Base-by-base conservation (phyloP, 2,888 invertebrate species). In the Carabus problematicus region DNA sequence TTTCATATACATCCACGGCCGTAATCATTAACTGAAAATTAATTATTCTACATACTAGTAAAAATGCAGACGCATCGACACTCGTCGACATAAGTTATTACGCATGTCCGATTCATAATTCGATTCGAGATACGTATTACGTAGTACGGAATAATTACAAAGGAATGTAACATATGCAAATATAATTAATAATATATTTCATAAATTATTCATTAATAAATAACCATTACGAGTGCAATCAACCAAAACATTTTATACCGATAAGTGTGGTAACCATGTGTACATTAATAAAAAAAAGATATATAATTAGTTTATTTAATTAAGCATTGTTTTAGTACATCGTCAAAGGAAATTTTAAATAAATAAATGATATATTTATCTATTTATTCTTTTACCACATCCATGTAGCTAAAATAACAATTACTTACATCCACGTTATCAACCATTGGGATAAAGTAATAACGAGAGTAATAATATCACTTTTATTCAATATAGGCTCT, bases 181-280 rank as follows among this genome's bases (percentile, higher is more conserved):
- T 18, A 16, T 52, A 54, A 59, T 61, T 43, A 40, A 14, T 67
- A 60, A 60, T 68, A 62, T 69, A 69, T 69, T 69, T 69, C 62
- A 62, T 69, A 69, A 69, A 62, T 68, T 68, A 61, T 68, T 19
- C 49, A n/a, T 56, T 52, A 66, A 16, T 29, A 29, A 29, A 29
- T 60, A 41, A 60, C 49, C 42, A 60, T 60, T 64, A 67, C 45
- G 55, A 69, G 61, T 62, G 62, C 55, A 69, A 69, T 69, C 62
- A 56, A 69, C 69, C 69, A 69, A 69, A 59, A 69, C 56, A 55
- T 69, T 69, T 69, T 69, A 69, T 69, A 69, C 69, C 61, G 39
- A 62, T 69, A 69, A 69, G 45, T 62, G 62, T 69, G 69, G 69
- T 69, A 69, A 61, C 40, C 61, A 60, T 61, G 47, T 69, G 69